Base-by-base conservation (phyloP, 23 tunicate genomes). In the Diplosoma virens region DNA sequence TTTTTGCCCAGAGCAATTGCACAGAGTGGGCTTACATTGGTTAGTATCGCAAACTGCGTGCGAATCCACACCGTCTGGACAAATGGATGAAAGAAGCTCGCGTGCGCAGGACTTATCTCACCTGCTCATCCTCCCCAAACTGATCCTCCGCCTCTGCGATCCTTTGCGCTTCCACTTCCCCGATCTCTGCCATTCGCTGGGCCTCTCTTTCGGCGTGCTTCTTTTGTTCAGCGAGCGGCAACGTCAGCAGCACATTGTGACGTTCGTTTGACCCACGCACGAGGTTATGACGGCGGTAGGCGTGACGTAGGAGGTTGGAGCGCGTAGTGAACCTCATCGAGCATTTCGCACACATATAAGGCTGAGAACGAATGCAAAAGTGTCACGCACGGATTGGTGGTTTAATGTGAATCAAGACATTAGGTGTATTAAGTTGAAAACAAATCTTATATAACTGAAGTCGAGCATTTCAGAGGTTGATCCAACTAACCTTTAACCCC, bases 291-390 rank as follows among this genome's bases (percentile, higher is more conserved):
- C 92, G 87, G 58, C 92, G 91, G 79, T 85, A 85, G 37, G 83
- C 98, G 68, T 93, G 98, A 36, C 98, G 88, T 33, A 86, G 61
- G 33, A 93, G 59, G 64, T 93, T 93, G 77, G 90, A 83, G 20
- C 93, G 88, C 36, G 94, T 86, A 7, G 98, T 93, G 79, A 93
- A 93, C 20, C 93, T 75, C 93, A 86, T 82, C 56, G 79, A 55
- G 75, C 94, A 86, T 23, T 66, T 76, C 16, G 79, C 81, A 31
- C 94, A 86, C 93, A 93, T 93, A 45, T 80, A 83, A 17, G 86
- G 93, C 94, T 90, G 48, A 76, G 67, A 64, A 31, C 6, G 35
- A 9, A 41, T 41, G 50, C 9, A 41, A 14, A 9, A 41, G 14
- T 41, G 14, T n/a, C n/a, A n/a, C n/a, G n/a, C n/a, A n/a, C n/a